Evolutionary conservation across 2,113 vertebrate species (phyloP).

Genomic region (Chunga burmeisteri): DNA sequence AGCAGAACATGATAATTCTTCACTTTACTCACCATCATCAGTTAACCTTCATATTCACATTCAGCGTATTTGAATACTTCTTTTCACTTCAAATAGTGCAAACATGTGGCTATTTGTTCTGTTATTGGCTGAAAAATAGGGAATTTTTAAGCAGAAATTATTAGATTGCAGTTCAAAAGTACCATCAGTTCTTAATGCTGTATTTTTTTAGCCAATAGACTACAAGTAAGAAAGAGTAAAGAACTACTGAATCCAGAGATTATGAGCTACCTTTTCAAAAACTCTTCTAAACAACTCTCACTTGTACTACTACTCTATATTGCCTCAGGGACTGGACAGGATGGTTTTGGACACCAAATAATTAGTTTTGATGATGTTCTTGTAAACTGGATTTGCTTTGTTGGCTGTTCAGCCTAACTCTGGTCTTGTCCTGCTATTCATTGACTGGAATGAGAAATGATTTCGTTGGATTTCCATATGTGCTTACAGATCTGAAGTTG

Average conservation of each 20-base stretch:
- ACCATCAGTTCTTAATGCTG: neutral
- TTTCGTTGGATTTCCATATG: neutral
- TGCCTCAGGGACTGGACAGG: neutral
- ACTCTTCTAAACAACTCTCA: neutral
- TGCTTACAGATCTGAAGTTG: neutral
- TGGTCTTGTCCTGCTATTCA: neutral
- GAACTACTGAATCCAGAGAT: neutral
- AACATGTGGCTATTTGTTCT: neutral
- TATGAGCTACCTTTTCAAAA: neutral
- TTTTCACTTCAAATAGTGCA: neutral
- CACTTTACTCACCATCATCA: neutral
- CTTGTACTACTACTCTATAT: neutral
- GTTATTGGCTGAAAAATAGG: neutral
- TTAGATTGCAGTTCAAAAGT: neutral
- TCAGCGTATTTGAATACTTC: neutral
- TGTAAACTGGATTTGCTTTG: neutral
- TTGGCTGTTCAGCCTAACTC: neutral
- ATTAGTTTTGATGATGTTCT: neutral
- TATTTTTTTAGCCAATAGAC: neutral
- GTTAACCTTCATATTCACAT: neutral
- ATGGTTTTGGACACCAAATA: neutral
- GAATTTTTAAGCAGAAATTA: neutral
- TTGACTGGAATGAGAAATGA: neutral
- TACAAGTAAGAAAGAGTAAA: neutral
- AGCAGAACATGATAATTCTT: neutral